Conservation (phyloP, 2,888 invertebrate genomes). For the Steinernema hermaphroditum region DNA sequence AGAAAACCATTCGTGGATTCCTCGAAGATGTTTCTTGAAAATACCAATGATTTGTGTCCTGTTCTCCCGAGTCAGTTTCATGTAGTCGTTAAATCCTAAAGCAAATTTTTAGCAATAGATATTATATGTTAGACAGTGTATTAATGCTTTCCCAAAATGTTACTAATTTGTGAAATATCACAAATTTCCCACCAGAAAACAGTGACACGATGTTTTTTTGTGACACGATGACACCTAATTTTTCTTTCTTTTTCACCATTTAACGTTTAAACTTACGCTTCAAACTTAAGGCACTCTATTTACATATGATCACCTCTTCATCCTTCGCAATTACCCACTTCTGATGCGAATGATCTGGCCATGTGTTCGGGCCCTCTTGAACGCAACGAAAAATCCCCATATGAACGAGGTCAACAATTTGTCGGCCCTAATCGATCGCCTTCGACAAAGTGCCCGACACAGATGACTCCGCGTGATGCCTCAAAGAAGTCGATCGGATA, state of each 20-base stretch:
- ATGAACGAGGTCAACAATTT: constrained; percentile 6
- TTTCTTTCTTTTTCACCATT: too few relatives aligned
- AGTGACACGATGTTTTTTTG: too few relatives aligned
- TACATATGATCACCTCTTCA: not conserved
- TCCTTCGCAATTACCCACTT: not conserved
- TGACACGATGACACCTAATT: too few relatives aligned
- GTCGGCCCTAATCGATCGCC: constrained; percentile 8
- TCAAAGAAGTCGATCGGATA: constrained; percentile 31
- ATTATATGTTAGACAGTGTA: too few relatives aligned
- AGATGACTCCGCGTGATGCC: not conserved
- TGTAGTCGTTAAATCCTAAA: constrained; percentile 15
- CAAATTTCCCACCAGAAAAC: too few relatives aligned
- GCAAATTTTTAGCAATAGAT: not conserved
- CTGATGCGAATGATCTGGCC: too few relatives aligned
- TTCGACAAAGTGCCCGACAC: too few relatives aligned
- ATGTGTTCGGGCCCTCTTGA: not conserved
- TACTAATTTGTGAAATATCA: too few relatives aligned
- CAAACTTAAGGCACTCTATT: too few relatives aligned
- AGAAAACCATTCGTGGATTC: constrained; percentile 41
- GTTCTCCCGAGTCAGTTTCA: not conserved
- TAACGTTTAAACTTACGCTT: too few relatives aligned
- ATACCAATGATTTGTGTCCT: not conserved
- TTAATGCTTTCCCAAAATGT: too few relatives aligned
- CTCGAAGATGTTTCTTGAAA: constrained; percentile 4
- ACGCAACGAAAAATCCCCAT: too few relatives aligned